Conservation (phyloP, 2,888 invertebrate genomes). For the Ariolimax columbianus region DNA sequence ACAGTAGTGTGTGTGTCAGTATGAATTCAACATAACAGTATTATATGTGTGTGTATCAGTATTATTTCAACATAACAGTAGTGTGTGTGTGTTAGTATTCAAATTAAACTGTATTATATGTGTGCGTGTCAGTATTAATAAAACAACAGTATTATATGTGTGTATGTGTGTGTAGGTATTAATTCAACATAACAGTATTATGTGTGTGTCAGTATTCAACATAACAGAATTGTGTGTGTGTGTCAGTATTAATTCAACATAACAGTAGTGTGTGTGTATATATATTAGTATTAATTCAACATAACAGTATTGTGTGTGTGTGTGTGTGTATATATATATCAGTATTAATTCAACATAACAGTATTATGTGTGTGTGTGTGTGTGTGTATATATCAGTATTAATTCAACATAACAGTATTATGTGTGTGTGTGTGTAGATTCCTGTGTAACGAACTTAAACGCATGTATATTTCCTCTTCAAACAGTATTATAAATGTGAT, state of each 20-base stretch:
- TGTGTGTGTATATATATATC: not conserved
- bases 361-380: not conserved
- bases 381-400: not conserved
- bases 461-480: not conserved
- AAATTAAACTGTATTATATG: not conserved
- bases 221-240: not conserved
- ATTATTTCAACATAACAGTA: too few relatives aligned
- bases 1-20: not conserved
- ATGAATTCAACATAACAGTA: not conserved
- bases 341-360: not conserved
- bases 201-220: not conserved
- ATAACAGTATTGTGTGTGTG: not conserved
- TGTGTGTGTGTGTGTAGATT: not conserved
- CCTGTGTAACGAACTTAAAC: not conserved
- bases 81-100: not conserved
- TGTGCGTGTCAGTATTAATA: not conserved
- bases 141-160: not conserved
- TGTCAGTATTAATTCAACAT: not conserved
- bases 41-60: not conserved
- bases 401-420: not conserved
- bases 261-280: not conserved
- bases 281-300: not conserved
- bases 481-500: not conserved
- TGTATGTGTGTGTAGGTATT: not conserved
- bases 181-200: not conserved